phyloP scores from a whole-genome alignment of 2,797 vertebrate species.

The Pempheris klunzingeri region DNA sequence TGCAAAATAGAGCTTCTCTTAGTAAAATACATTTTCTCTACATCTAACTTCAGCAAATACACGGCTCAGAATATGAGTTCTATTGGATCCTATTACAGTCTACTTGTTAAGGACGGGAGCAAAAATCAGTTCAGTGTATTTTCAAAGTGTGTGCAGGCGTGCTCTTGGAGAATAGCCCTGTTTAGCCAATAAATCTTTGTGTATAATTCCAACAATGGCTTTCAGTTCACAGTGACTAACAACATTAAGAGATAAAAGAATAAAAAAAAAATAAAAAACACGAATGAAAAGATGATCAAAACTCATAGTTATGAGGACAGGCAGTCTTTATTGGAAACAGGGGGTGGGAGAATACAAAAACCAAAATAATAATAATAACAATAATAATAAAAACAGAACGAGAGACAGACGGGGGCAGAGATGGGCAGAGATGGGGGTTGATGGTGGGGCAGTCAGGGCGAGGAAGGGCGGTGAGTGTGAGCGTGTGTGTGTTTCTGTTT shows the following conservation, averaged over 20 bases:
- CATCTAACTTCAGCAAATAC: slow-evolving; percentile 75
- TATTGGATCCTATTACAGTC: slow-evolving; percentile 36
- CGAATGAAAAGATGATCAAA: slow-evolving; percentile 87
- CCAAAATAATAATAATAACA: slow-evolving; percentile 87
- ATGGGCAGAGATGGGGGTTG: slow-evolving; percentile 70
- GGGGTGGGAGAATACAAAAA: slow-evolving; percentile 89
- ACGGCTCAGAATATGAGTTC: slow-evolving; percentile 68
- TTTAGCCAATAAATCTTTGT: slow-evolving; percentile 40
- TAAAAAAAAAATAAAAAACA: slow-evolving; percentile 55
- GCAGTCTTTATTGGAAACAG: slow-evolving; percentile 98
- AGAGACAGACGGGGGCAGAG: slow-evolving; percentile 81
- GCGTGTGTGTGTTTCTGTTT: slow-evolving; percentile 43
- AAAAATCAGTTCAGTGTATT: slow-evolving; percentile 25
- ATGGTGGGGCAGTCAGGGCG: slow-evolving; percentile 69
- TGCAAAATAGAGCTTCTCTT: slow-evolving; percentile 86
- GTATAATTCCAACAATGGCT: slow-evolving; percentile 43
- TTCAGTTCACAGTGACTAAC: slow-evolving; percentile 55
- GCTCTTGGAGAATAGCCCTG: slow-evolving; percentile 6
- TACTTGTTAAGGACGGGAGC: slow-evolving; percentile 45
- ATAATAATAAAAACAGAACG: slow-evolving; percentile 88
- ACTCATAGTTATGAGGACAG: slow-evolving; percentile 92
- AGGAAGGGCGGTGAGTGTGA: slow-evolving; percentile 58
- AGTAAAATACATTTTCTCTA: slow-evolving; percentile 83
- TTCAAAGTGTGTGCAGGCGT: slow-evolving; percentile 18
- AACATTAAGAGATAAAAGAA: slow-evolving; percentile 38